Base-by-base conservation (phyloP, 2,113 vertebrate genomes). In the Orcinus orca region DNA sequence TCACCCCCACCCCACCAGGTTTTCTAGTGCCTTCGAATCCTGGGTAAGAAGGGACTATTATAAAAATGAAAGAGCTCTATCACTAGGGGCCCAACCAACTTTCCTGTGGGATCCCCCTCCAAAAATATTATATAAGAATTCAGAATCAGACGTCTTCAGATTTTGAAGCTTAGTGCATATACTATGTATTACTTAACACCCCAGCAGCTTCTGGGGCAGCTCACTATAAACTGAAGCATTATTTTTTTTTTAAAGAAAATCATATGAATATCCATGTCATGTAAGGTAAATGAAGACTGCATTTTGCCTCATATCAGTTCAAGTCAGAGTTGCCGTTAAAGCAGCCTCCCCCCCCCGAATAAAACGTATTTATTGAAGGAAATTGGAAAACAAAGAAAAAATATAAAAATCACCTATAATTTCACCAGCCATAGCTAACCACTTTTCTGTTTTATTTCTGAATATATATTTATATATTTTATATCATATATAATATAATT, bases 31-130 rank as follows among this genome's bases (percentile, higher is more conserved):
- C 44, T 89, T 60, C n/a, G 68, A 79, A 76, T 55, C 38, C 26
- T 71, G 38, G 36, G 17, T 76, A 50, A 86, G 38, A 93, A 90
- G 44, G 23, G 20, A 3, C 31, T 8, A 23, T 38, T 65, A 33
- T 62, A 41, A 85, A 97, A 84, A 80, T 80, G 73, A 85, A 80
- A 89, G 29, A 79, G 21, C 44, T 77, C 11, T 89, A 82, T 88
- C 41, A 60, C 18, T 88, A 70, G 65, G 6, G 77, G 17, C 15
- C 15, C 71, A 88, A 68, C 4, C 44, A 84, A 88, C 36, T 91
- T 84, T 89, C 84, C n/a, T 60, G 21, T 62, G 76, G 79, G 13
- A 79, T 53, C 8, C 44, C n/a, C 25, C 21, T 71, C 33, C 50
- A 84, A 93, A 80, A 96, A 41, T 65, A 55, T 68, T 58, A 65